Conservation (phyloP, 2,113 vertebrate species). For the Saccopteryx leptura region DNA sequence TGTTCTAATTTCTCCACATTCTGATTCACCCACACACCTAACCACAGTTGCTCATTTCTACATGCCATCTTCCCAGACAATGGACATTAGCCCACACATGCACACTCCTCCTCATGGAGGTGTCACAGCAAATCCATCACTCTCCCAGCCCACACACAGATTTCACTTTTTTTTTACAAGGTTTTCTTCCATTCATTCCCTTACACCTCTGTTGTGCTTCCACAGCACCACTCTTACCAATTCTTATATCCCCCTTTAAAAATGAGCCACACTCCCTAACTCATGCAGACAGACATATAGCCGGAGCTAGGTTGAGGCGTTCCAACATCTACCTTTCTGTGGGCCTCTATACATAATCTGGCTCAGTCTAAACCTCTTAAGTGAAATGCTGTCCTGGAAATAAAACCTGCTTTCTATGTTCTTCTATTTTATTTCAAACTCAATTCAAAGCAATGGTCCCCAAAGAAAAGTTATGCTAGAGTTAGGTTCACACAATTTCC, state of each 20-base stretch:
- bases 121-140: background rate
- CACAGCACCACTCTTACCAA: background rate
- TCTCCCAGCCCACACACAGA: background rate
- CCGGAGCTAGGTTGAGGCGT: background rate
- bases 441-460: conserved; percentile 75
- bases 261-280: background rate
- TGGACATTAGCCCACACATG: background rate
- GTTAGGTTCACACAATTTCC: conserved; percentile 83
- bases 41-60: background rate
- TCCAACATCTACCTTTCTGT: conserved; percentile 54
- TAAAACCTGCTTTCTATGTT: conserved; percentile 75
- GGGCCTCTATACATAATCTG: conserved; percentile 73
- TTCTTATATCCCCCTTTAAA: background rate
- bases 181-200: background rate
- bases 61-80: background rate
- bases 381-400: conserved; percentile 78
- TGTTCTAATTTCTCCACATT: background rate
- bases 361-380: conserved; percentile 76
- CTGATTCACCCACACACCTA: background rate
- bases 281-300: background rate
- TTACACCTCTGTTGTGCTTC: background rate
- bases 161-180: conserved; percentile 1
- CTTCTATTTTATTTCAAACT: conserved; percentile 73
- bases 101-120: background rate
- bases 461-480: conserved; percentile 81